Evolutionary conservation across 1,140 invertebrate species (phyloP), one percentile per base, ranked within the genome.

Genomic region (Agrilus planipennis): DNA sequence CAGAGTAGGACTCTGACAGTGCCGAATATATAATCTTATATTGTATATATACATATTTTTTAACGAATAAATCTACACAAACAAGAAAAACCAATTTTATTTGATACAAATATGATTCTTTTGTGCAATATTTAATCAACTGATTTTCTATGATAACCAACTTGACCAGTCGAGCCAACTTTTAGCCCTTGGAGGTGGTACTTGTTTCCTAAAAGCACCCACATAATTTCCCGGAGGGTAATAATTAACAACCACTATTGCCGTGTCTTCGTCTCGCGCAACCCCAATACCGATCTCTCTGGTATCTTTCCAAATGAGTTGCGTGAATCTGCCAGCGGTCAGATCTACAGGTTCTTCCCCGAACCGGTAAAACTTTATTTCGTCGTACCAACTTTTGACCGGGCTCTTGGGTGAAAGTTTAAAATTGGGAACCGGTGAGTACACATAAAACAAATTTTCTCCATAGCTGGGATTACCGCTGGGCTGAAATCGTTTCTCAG

Each of bases 331-430:
- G 22, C 71, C 68, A 2, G 55, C 49, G 9, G 42, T 19, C 23
- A 59, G 31, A 37, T 41, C 49, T 16, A 43, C 48, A 1, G 58
- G 58, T 43, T 84, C 80, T 37, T 81, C 77, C 34, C 62, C 68
- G 49, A 80, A 83, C n/a, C 51, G 51, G 46, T 72, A 68, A 21
- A 69, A 54, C 40, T 72, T 72, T 1, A 75, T 73, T 60, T 79
- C 77, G 23, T 69, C 70, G 50, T 81, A 81, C 84, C 84, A 87
- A 59, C 75, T 76, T 12, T 85, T 75, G 2, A 86, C 82, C 0
- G 81, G 75, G 44, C 79, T 75, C 19, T 68, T 68, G 2, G 81
- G 84, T 23, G 67, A 60, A 10, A 66, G 34, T 9, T 41, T 56
- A 4, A 77, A 75, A 39, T 76, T 77, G 2, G 76, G 73, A 60